Percentiles rank a stretch among this genome's conserved stretches.
Evolutionary conservation across 1,140 invertebrate species (phyloP).

Genomic region (Drosophila sp.): DNA sequence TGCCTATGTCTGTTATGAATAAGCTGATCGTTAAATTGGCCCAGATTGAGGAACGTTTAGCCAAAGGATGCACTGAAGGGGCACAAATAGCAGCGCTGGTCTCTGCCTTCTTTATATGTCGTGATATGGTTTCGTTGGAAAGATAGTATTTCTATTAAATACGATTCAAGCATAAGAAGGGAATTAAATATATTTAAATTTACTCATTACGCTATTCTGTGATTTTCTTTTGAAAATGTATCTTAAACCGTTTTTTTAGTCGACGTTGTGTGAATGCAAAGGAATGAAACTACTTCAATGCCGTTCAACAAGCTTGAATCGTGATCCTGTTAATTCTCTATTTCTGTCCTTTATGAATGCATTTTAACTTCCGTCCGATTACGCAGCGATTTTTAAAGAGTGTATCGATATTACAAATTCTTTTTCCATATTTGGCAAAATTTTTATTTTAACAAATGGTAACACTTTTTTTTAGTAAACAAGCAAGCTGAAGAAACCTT

Average conservation of each 20-base stretch:
- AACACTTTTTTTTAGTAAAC: background rate
- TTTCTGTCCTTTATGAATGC: background rate
- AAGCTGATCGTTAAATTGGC: conserved; percentile 91
- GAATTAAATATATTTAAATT: background rate
- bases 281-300: too few relatives aligned
- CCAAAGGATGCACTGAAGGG: conserved; percentile 91
- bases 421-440: background rate
- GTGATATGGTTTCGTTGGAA: conserved; percentile 84
- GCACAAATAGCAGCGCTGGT: conserved; percentile 93
- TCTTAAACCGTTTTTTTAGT: too few relatives aligned
- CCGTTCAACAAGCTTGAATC: too few relatives aligned
- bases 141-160: conserved; percentile 33
- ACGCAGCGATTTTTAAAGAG: background rate
- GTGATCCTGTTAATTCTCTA: too few relatives aligned
- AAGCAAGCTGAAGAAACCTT: background rate
- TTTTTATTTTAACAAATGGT: background rate
- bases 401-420: background rate
- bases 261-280: too few relatives aligned
- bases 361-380: background rate
- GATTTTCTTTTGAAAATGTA: background rate
- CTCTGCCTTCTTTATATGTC: conserved; percentile 89
- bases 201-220: background rate
- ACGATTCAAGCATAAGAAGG: background rate
- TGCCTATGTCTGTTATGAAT: conserved; percentile 89
- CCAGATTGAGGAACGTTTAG: conserved; percentile 91